Evolutionary conservation across 1,140 invertebrate genomes (phyloP).

Genomic region (Panagrolaimus sp.): DNA sequence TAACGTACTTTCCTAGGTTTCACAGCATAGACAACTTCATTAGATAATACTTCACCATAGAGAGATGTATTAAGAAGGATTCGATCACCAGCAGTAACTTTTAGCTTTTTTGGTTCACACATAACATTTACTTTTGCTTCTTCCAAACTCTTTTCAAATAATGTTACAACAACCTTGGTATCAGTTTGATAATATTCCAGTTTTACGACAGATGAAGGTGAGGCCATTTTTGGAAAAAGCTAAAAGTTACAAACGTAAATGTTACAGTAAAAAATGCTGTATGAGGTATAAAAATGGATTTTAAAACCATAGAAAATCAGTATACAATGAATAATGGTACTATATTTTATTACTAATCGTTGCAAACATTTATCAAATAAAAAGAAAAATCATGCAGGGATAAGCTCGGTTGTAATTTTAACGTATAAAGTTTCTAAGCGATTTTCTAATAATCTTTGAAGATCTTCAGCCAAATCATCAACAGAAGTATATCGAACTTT

Average conservation of each 20-base stretch:
- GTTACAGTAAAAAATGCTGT: too few species aligned
- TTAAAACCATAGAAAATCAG: too few species aligned
- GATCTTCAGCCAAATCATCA: slow-evolving; percentile 38
- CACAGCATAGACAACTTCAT: neutral
- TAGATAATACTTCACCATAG: neutral
- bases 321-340: too few species aligned
- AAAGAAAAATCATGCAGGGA: slow-evolving; percentile 20
- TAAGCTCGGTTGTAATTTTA: slow-evolving; percentile 41
- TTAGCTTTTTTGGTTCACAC: neutral
- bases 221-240: too few species aligned
- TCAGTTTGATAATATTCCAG: neutral
- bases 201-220: neutral
- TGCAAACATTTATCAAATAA: neutral
- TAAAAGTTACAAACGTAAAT: too few species aligned
- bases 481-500: slow-evolving; percentile 44
- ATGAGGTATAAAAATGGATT: too few species aligned
- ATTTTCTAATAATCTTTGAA: slow-evolving; percentile 33
- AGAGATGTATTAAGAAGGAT: neutral
- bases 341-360: too few species aligned
- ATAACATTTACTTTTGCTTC: neutral
- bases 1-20: neutral
- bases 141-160: slow-evolving; percentile 6
- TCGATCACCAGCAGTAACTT: neutral
- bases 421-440: slow-evolving; percentile 41
- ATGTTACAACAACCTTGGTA: neutral